These are phyloP conservation scores for Halcyon malimbica DNA, from an alignment of 2,113 vertebrate genomes.

Conservation along the genomic window DNA sequence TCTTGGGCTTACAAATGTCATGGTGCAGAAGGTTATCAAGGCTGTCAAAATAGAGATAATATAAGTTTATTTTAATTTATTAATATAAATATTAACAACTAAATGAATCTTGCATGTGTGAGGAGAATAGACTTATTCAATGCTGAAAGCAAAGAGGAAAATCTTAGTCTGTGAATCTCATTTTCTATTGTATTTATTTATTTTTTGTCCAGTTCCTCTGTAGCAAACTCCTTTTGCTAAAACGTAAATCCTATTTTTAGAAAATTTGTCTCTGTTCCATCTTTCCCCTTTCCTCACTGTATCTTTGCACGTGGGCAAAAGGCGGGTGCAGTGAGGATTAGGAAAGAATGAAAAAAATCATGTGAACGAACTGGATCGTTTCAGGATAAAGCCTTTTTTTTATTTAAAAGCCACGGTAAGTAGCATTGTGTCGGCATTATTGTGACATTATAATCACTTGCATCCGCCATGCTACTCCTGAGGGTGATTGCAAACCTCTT, in stretches of 20 bases:
- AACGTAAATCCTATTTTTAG: neutral
- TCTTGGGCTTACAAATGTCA: neutral
- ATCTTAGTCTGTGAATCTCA: neutral
- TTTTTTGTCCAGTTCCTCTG: neutral
- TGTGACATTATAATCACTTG: neutral
- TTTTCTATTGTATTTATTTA: neutral
- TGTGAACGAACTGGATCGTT: neutral
- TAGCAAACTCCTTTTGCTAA: neutral
- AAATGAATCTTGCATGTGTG: neutral
- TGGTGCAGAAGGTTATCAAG: neutral
- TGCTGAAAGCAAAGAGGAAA: neutral
- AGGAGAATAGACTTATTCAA: neutral
- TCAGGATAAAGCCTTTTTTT: neutral
- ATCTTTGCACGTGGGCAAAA: neutral
- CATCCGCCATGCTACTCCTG: neutral
- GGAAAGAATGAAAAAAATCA: neutral
- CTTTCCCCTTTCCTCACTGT: neutral
- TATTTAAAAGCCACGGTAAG: neutral
- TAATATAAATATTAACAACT: neutral
- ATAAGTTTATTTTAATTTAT: neutral
- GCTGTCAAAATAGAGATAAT: neutral
- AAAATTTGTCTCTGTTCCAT: neutral
- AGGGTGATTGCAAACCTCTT: neutral
- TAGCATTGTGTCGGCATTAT: neutral
- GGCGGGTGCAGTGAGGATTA: neutral